Conservation (phyloP, 2,113 vertebrate species). For the Erpornis zantholeuca region DNA sequence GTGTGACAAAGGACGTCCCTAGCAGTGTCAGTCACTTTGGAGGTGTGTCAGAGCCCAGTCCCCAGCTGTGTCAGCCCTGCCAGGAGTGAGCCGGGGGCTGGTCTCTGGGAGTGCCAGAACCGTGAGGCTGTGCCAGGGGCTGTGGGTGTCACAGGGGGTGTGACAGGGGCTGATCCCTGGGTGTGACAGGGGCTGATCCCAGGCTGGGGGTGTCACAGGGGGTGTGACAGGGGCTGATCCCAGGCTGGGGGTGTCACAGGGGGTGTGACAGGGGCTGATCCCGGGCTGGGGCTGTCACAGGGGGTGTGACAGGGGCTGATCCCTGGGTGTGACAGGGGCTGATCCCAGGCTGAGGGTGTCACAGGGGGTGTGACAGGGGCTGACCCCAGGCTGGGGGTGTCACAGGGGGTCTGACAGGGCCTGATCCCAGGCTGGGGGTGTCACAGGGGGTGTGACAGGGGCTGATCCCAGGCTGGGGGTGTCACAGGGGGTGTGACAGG, state of each 20-base stretch:
- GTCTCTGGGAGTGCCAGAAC: not conserved
- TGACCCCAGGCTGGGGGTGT: not conserved
- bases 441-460: not conserved
- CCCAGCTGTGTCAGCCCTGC: not conserved
- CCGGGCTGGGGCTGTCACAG: not conserved
- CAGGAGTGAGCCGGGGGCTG: not conserved
- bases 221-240: not conserved
- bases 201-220: not conserved
- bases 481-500: not conserved
- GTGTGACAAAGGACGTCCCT: not conserved
- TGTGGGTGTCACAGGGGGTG: not conserved
- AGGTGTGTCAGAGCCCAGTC: not conserved
- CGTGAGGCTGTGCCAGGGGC: not conserved
- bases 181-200: not conserved
- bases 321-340: not conserved
- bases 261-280: not conserved
- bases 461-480: not conserved
- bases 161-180: not conserved
- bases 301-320: not conserved
- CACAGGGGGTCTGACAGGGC: not conserved
- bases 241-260: too few relatives aligned
- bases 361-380: not conserved
- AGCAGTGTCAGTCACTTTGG: accelerated
- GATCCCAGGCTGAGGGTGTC: not conserved
- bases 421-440: not conserved